These are phyloP conservation scores for Semnornis frantzii DNA, from an alignment of 2,113 vertebrate species.

Conservation along the genomic window DNA sequence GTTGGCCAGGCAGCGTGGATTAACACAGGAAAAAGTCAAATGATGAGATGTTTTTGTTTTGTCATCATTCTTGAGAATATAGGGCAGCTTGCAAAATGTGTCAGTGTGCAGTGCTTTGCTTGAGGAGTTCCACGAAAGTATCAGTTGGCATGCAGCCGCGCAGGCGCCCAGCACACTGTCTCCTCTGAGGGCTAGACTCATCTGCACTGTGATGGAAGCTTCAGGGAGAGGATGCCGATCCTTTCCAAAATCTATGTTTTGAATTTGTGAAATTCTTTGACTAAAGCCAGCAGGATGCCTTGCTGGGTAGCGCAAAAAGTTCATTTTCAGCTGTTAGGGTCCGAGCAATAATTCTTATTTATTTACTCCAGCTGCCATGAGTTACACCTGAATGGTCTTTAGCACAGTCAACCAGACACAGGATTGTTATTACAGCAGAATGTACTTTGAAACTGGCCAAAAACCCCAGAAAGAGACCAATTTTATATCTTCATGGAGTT, in stretches of 20 bases:
- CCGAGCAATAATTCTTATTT: not conserved
- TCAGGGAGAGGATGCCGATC: not conserved
- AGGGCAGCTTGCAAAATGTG: not conserved
- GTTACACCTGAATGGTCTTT: not conserved
- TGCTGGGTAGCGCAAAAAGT: not conserved
- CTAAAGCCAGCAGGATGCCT: not conserved
- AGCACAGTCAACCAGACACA: not conserved
- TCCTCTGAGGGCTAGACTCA: not conserved
- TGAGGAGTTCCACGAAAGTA: conserved; percentile 7
- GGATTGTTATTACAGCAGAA: not conserved
- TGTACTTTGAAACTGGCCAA: not conserved
- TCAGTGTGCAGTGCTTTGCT: not conserved
- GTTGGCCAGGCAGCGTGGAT: not conserved
- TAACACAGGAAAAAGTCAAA: not conserved
- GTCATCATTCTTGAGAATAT: not conserved
- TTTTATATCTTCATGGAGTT: not conserved
- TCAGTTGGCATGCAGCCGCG: not conserved
- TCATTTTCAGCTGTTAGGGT: not conserved
- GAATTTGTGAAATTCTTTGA: not conserved
- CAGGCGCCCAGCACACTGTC: accelerated
- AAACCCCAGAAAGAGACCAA: not conserved
- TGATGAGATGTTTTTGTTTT: not conserved
- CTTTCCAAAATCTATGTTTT: not conserved
- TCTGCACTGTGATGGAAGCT: not conserved
- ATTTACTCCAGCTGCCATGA: not conserved